Evolutionary conservation across 1,140 invertebrate species (phyloP), one percentile per base, ranked within the genome.

Genomic region (Sinonovacula constricta): DNA sequence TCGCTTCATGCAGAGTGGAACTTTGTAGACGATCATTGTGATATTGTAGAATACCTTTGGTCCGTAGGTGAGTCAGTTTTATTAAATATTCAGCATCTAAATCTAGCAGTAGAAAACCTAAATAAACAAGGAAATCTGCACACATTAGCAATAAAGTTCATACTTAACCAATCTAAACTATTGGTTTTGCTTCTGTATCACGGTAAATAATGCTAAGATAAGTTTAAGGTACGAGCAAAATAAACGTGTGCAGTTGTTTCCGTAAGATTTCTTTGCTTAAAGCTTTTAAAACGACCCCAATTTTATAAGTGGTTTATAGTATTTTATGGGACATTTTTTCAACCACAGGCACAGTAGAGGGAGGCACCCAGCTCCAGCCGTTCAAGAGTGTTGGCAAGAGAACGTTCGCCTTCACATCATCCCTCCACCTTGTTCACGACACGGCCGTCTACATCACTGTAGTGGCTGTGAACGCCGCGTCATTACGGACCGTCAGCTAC

Each of bases 401-500:
- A 33, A 81, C 76, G 18, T 82, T 83, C 63, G n/a, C n/a, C n/a
- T n/a, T n/a, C n/a, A n/a, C n/a, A n/a, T n/a, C n/a, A n/a, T n/a
- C n/a, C n/a, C n/a, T 87, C 4, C 69, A 26, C 5, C 79, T 87
- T 10, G 72, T 70, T 0, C 81, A 85, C 33, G 77, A 80, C n/a
- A 79, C 78, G 24, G 59, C 30, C 14, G 59, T 87, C 3, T 81
- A 81, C 54, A 70, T 85, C 24, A 85, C 84, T 12, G 84, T 85
- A 22, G 36, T 87, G n/a, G 84, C 86, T 18, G 76, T 80, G 3
- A 87, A 85, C 69, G 70, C 78, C 14, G 84, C 84, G n/a, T 84
- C 82, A 14, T 60, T 87, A n/a, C 71, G 65, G n/a, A n/a, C n/a
- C n/a, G n/a, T n/a, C n/a, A n/a, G n/a, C n/a, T n/a, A n/a, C n/a